Evolutionary conservation across 2,797 vertebrate genomes (phyloP).

Genomic region (Microcaecilia unicolor): DNA sequence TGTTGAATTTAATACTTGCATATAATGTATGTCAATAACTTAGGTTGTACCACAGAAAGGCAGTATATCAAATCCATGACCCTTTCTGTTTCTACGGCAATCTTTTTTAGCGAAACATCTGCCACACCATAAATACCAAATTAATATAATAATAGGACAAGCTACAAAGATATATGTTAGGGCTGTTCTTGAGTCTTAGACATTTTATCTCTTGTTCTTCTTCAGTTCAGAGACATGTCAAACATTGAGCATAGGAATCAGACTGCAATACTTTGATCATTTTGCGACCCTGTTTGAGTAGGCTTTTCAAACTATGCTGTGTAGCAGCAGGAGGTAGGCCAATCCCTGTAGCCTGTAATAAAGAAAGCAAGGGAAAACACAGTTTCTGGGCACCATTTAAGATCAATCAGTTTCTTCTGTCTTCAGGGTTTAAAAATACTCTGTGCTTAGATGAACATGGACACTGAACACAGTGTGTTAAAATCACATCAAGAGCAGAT

Average conservation of each 20-base stretch:
- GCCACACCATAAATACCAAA: no score
- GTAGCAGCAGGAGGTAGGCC: slow-evolving; percentile 48
- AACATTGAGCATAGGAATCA: slow-evolving; percentile 40
- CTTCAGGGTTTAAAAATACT: slow-evolving; percentile 45
- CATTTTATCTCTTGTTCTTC: slow-evolving; percentile 39
- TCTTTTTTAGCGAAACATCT: slow-evolving; percentile 34
- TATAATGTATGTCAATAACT: no score
- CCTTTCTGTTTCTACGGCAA: no score
- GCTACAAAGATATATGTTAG: slow-evolving; percentile 35
- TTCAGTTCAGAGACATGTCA: slow-evolving; percentile 38
- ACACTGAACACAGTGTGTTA: no score
- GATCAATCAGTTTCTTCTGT: slow-evolving; percentile 42
- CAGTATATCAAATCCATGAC: no score
- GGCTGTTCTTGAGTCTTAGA: slow-evolving; percentile 35
- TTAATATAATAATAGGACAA: no score
- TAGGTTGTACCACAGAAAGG: no score
- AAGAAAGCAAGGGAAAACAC: slow-evolving; percentile 43
- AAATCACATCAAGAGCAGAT: no score
- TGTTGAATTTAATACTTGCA: slow-evolving; percentile 36
- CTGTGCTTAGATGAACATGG: slow-evolving; percentile 30
- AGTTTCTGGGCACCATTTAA: slow-evolving; percentile 46
- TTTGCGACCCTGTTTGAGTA: slow-evolving; percentile 52
- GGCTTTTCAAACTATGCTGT: slow-evolving; percentile 50
- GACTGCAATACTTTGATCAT: slow-evolving; percentile 45
- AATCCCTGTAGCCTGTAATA: slow-evolving; percentile 49